Evolutionary conservation across 2,888 invertebrate genomes (phyloP), one percentile per base, ranked within the genome.

Genomic region (Stratiomys singularior): DNA sequence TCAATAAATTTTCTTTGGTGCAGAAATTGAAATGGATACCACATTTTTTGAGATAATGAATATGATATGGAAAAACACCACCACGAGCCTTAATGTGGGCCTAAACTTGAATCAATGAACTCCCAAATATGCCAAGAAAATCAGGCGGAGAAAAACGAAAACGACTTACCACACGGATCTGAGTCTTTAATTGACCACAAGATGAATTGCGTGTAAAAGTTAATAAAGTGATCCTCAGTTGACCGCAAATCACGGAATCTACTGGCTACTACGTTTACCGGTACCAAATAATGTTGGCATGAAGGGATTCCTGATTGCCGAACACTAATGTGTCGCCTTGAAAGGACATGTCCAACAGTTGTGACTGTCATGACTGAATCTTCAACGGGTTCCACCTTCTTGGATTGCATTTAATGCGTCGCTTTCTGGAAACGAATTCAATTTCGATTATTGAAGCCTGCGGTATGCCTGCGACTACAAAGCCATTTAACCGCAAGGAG

Each of bases 121-220:
- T 52, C 46, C 52, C 27, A 71, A 71, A 46, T 9, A 69, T 25
- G 11, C 25, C 25, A 25, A 47, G 69, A 69, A 69, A 28, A 69
- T 69, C 25, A 47, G 47, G 69, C 69, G 74, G 37, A 23, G 60
- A 74, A 30, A 74, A 74, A 60, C 37, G 44, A 60, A 30, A 60
- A 30, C 37, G 60, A 58, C 58, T 23, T 56, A 56, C 58, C 60
- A 74, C 74, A 74, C 74, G 74, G 60, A 27, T 21, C 23, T 72
- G 30, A 44, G 60, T 37, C 74, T 60, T 58, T 74, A 74, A 74
- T 60, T 74, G 74, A 74, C 74, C 74, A 27, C 74, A 74, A 74
- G 74, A 74, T 74, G 74, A 74, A 74, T 74, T 74, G 60, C 74
- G 74, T 74, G 74, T 74, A 74, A 74, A 74, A 74, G 74, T 74